Base-by-base conservation (phyloP, 1,140 invertebrate genomes). In the Pollicipes pollicipes region DNA sequence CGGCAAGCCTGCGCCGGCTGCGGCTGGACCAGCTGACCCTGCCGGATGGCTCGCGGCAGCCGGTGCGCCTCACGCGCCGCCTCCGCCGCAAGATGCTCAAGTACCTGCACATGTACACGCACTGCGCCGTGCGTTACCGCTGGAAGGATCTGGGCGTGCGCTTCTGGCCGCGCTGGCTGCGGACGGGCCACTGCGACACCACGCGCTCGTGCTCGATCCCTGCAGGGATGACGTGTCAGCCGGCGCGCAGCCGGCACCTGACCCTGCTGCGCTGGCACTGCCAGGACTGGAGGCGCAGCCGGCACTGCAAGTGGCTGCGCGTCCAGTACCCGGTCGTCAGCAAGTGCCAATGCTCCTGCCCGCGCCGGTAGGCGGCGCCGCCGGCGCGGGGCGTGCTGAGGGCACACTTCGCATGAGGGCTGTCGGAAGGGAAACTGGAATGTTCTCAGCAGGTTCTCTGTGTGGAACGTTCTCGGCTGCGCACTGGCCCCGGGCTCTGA, bases 231-330 rank as follows among this genome's bases (percentile, higher is more conserved):
- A 73, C 77, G 24, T 82, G 81, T 69, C 75, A 78, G 8, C 77
- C 78, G 3, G 76, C 76, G 4, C 77, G 74, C 0, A 75, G 76
- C 6, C 73, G 71, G 26, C 77, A 77, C 6, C 72, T 82, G 2
- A 75, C 79, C 32, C 71, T 82, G 16, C 77, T 82, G 35, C 74
- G 80, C 26, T 82, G 80, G 80, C 80, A 81, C 70, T 82, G 80
- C 75, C 76, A 77, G 24, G 70, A 71, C 17, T 30, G 70, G 64
- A n/a, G 35, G 73, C 77, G 76, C 73, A 75, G 72, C 30, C 58
- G 68, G 73, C 77, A 73, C 75, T 81, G 80, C 73, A 69, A 77
- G 16, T 81, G 80, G 80, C 75, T 81, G 17, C 79, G 80, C 73
- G 79, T 81, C 3, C 80, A 80, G 0, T 81, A 80, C 75, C 80